Evolutionary conservation across 2,888 invertebrate species (phyloP), one percentile per base, ranked within the genome.

Genomic region (Sceliomorpha sp.): DNA sequence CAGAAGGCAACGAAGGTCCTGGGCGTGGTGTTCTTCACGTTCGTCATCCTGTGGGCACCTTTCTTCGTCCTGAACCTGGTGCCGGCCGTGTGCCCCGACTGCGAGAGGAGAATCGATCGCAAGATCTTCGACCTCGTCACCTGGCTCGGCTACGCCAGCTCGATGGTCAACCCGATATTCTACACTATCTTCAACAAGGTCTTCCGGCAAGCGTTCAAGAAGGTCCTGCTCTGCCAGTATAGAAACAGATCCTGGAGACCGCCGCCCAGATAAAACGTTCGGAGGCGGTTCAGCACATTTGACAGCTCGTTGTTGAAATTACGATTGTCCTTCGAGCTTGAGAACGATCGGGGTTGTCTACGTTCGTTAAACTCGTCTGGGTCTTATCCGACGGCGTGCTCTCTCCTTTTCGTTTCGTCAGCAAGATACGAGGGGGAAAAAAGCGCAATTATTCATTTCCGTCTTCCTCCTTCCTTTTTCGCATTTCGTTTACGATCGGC

Each of bases 1-100:
- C 98, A 98, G 85, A 98, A 98, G 88, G 98, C 98, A 0, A 98
- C 98, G 7, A 97, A 98, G 89, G 98, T 98, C 2, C 89, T 98
- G 12, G 97, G 97, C 1, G 95, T 98, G 0, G 97, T 98, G 1
- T 98, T 98, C 89, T 96, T 96, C 88, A 96, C 96, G 0, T 98
- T 98, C 86, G 97, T 97, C 17, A 93, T 97, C 37, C 91, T 97
- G 27, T 98, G 98, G 97, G 95, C 97, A n/a, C 98, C 98, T 7
- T 98, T 98, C 89, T 98, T 98, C 88, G 94, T 96, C 4, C 90
- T 96, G 7, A 98, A 98, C 84, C 91, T 98, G 83, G 89, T 97
- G 72, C 94, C 96, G 8, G 95, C 94, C 0, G 91, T 97, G 5
- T 97, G 97, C 81, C 91, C 92, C 5, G 92, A 94, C 72, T 97